Percentiles rank a stretch among this genome's conserved stretches.
Evolutionary conservation across 2,888 invertebrate species (phyloP).

Genomic region (Onchidella celtica): DNA sequence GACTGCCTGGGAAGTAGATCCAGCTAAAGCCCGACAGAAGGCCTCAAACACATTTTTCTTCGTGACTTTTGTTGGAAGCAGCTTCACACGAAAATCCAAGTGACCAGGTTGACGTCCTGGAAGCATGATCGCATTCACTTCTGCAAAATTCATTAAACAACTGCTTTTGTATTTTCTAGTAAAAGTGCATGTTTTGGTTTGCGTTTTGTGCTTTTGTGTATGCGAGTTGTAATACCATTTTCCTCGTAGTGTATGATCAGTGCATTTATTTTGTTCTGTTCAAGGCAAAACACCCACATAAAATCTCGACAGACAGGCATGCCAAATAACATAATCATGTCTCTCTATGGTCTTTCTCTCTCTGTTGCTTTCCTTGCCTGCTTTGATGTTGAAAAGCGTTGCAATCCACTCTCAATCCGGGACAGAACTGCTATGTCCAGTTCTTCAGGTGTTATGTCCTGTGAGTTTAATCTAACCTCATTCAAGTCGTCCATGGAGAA

Average conservation of each 20-base stretch:
- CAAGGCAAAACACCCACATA: neutral
- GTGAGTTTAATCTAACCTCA: neutral
- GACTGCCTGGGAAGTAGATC: neutral
- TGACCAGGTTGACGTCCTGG: conserved; percentile 47
- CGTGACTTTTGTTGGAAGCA: conserved; percentile 11
- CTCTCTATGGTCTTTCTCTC: neutral
- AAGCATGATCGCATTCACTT: conserved; percentile 49
- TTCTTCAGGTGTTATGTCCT: neutral
- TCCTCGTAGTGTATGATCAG: conserved; percentile 28
- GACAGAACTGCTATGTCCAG: neutral
- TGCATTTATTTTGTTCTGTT: conserved; percentile 3
- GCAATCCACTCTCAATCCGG: neutral
- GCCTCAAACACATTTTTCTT: conserved; percentile 1
- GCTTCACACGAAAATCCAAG: conserved; percentile 1
- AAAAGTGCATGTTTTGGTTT: conserved; percentile 5
- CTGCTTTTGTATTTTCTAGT: conserved; percentile 13
- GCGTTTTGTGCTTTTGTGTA: conserved; percentile 8
- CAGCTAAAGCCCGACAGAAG: neutral
- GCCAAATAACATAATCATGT: neutral
- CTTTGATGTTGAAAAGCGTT: neutral
- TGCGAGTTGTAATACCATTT: conserved; percentile 23
- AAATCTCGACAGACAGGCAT: neutral
- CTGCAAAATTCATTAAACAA: conserved; percentile 47
- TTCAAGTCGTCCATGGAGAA: neutral
- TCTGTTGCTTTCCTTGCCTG: neutral